Conservation (phyloP, 2,113 vertebrate species). For the Chlamydotis undulata region DNA sequence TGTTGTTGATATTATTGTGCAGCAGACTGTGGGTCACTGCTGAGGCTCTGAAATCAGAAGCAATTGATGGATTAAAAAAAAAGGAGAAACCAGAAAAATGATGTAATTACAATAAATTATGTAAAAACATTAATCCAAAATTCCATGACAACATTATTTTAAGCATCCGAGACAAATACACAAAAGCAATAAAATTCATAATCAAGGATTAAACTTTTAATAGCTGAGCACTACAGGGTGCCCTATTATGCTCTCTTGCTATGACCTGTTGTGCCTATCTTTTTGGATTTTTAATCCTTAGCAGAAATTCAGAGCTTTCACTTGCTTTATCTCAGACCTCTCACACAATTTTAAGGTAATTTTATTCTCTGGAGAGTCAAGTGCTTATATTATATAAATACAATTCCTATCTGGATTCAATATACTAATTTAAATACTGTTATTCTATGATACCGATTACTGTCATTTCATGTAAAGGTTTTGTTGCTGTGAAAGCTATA, state of each 20-base stretch:
- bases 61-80: neutral
- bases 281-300: slow-evolving; percentile 50
- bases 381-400: slow-evolving; percentile 12
- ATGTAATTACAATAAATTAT: slow-evolving; percentile 55
- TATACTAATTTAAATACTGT: slow-evolving; percentile 40
- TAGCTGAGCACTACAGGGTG: slow-evolving; percentile 59
- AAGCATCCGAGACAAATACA: slow-evolving; percentile 50
- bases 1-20: neutral
- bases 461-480: slow-evolving; percentile 44
- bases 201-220: slow-evolving; percentile 66
- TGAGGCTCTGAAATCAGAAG: neutral
- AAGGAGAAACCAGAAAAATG: neutral
- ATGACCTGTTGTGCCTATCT: slow-evolving; percentile 41
- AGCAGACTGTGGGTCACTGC: neutral
- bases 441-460: slow-evolving; percentile 38
- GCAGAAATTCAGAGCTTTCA: slow-evolving; percentile 29
- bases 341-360: slow-evolving; percentile 34
- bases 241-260: slow-evolving; percentile 42
- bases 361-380: slow-evolving; percentile 43
- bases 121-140: slow-evolving; percentile 64
- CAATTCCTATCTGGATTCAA: slow-evolving; percentile 26
- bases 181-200: slow-evolving; percentile 57
- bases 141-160: slow-evolving; percentile 49
- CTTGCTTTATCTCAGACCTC: slow-evolving; percentile 24
- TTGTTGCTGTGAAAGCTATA: slow-evolving; percentile 32